These are phyloP conservation scores for Cryptotermes secundus DNA, from an alignment of 1,140 invertebrate genomes.

Conservation along the genomic window DNA sequence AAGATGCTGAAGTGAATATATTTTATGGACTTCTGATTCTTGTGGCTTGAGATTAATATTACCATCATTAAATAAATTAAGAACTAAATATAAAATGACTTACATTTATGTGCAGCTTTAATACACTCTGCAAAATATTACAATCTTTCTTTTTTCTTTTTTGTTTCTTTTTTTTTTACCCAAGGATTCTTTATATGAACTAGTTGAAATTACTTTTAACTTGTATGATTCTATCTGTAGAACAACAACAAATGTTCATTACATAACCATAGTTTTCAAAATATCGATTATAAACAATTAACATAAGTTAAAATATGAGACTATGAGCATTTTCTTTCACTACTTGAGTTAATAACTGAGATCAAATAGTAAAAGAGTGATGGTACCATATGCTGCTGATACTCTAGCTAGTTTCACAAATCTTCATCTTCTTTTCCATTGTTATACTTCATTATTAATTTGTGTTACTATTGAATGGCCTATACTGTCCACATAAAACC, in stretches of 20 bases:
- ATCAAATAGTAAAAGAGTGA: not conserved
- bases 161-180: not conserved
- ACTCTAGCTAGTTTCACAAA: not conserved
- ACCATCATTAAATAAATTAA: not conserved
- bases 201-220: not conserved
- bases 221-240: not conserved
- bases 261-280: not conserved
- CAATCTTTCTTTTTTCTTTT: no score
- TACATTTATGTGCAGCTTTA: not conserved
- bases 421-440: not conserved
- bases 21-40: not conserved
- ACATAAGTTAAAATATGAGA: not conserved
- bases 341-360: not conserved
- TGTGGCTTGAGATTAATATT: not conserved
- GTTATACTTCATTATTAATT: not conserved
- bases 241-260: not conserved
- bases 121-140: not conserved
- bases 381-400: not conserved
- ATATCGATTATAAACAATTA: not conserved
- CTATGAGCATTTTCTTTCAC: not conserved
- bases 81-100: not conserved
- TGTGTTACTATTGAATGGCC: not conserved
- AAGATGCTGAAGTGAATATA: slow-evolving; percentile 3
- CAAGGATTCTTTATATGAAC: not conserved
- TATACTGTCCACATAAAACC: not conserved